Base-by-base conservation (phyloP, 2,888 invertebrate species). In the Tenthredo notha region DNA sequence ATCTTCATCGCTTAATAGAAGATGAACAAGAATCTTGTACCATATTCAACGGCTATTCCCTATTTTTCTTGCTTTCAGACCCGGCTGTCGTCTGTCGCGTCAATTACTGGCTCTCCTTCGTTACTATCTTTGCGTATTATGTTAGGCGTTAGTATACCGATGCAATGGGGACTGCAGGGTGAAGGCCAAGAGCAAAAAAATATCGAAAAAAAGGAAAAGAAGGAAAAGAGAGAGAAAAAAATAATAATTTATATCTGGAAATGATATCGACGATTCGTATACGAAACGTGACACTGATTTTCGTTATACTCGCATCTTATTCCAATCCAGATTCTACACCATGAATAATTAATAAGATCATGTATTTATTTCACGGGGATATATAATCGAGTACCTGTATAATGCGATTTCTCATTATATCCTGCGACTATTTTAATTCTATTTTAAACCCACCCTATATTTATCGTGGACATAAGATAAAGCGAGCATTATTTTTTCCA, bases 31-130 rank as follows among this genome's bases (percentile, higher is more conserved):
- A 74, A 74, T 74, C 72, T 1, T 3, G 72, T 40, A 7, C 15
- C 72, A 43, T 54, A n/a, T 65, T 65, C 21, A 65, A 65, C 29
- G 65, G 25, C 50, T 29, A 65, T 33, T 67, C 58, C 58, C 21
- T 21, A 6, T 67, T 40, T 18, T 9, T n/a, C 2, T n/a, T 2
- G 72, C 37, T n/a, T 7, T 10, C 29, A 65, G 29, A 25, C 72
- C 2, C 72, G 72, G 50, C 54, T 54, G 77, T 77, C 77, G 77
- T 54, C 77, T 77, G 77, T 77, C 77, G 54, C 77, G n/a, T 77
- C 77, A 54, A 77, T 77, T 77, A 75, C 50, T 18, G 25, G 61
- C 50, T 33, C 10, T 54, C 77, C 21, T 33, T 77, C 33, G 29
- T 54, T 29, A 29, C 1, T 33, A 37, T 77, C 54, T 77, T 50